Evolutionary conservation across 2,888 invertebrate genomes (phyloP), one percentile per base, ranked within the genome.

Genomic region (Ophonus ardosiacus): DNA sequence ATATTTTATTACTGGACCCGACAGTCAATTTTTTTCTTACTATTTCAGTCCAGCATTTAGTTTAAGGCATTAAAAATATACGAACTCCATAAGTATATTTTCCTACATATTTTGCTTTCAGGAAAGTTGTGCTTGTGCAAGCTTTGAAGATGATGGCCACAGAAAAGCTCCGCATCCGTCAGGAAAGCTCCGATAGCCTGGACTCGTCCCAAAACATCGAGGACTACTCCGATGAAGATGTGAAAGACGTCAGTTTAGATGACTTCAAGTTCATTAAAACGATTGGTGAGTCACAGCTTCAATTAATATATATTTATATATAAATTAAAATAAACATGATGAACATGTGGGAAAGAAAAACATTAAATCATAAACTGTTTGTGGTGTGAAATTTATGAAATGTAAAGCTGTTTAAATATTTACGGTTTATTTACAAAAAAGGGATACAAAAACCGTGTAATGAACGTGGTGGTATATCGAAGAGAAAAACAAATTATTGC

Each of bases 221-320:
- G 65, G 93, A 93, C 88, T 93, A 93, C 87, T 93, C 92, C 87
- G 93, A 93, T 24, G 93, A 93, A 81, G 92, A 92, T 86, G 92
- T 93, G 86, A 93, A 93, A 13, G 93, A 93, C 86, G 95, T 94
- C 89, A 93, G 94, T 89, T 91, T 97, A 88, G 96, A 97, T 87
- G 96, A 97, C 90, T 94, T 96, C 89, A 96, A 97, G 91, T 96
- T 97, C 88, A 94, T 97, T 88, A 97, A 97, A 92, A 97, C 97
- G 86, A 96, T 97, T 86, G 97, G 97, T 97, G 90, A 95, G 96
- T 56, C n/a, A 74, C 5, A 74, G 5, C 8, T 31, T 17, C 10
- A 17, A 51, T 17, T 76, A 13, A 21, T 18, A 10, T 15, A 38
- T 40, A n/a, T 17, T 68, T 18, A 68, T 3, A 68, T 63, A 3